These are phyloP conservation scores for Chymomyza caudatula DNA, from an alignment of 2,888 invertebrate genomes.

Conservation along the genomic window DNA sequence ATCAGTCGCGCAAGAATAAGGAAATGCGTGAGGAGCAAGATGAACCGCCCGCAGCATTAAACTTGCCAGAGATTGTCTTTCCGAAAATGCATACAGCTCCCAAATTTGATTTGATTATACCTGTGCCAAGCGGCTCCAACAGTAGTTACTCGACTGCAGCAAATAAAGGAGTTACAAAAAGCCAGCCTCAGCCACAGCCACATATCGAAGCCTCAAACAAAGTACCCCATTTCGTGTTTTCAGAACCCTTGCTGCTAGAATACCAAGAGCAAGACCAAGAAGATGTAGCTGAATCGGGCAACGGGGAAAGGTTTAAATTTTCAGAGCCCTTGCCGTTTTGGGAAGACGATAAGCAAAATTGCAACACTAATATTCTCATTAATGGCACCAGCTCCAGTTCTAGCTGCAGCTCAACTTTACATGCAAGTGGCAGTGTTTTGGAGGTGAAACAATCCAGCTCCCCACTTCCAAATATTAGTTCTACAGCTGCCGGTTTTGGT, in stretches of 20 bases:
- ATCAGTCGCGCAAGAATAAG: constrained; percentile 53
- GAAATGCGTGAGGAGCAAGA: constrained; percentile 61
- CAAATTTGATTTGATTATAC: constrained; percentile 73
- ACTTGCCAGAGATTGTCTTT: constrained; percentile 79
- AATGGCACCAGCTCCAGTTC: background rate
- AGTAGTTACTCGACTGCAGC: background rate
- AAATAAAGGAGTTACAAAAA: background rate
- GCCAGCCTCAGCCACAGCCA: constrained; percentile 16
- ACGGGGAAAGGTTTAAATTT: constrained; percentile 80
- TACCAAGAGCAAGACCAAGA: constrained; percentile 61
- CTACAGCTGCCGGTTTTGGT: constrained; percentile 50
- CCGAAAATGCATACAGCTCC: constrained; percentile 75
- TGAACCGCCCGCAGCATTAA: constrained; percentile 78
- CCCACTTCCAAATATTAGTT: constrained; percentile 35
- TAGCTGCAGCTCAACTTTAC: constrained; percentile 69
- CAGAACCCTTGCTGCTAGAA: background rate
- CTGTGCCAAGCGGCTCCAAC: background rate
- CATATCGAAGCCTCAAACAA: background rate
- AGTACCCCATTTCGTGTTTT: background rate
- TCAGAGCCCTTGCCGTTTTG: constrained; percentile 79
- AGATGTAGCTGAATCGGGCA: constrained; percentile 69
- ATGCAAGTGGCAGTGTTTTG: constrained; percentile 76
- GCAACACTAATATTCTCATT: background rate
- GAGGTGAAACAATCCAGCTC: constrained; percentile 75
- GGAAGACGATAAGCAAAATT: background rate